Evolutionary conservation across 2,888 invertebrate species (phyloP).

Genomic region (Lepidochrysops patricia): DNA sequence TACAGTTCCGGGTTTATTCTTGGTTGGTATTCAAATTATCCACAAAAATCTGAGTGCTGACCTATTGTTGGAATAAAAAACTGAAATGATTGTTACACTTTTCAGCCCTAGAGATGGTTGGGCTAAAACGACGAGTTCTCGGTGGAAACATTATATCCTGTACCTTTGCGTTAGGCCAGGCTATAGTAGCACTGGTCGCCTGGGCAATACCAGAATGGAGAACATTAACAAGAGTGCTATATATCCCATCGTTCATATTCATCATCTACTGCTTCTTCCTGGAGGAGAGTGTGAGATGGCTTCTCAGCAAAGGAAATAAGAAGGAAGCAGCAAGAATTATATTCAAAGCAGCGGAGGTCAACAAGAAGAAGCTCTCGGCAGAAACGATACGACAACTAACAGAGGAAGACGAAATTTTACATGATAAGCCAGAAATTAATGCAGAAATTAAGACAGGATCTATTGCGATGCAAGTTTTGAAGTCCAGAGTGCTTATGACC

Average conservation of each 20-base stretch:
- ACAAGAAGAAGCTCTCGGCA: conserved; percentile 52
- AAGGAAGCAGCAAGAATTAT: conserved; percentile 62
- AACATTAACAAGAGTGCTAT: conserved; percentile 74
- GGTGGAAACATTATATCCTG: conserved; percentile 79
- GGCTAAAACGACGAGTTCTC: conserved; percentile 73
- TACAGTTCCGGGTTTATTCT: conserved; percentile 58
- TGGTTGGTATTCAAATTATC: no score
- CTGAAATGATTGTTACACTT: conserved; percentile 13
- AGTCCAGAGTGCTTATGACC: conserved; percentile 63
- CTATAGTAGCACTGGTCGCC: conserved; percentile 75
- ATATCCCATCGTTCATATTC: conserved; percentile 77
- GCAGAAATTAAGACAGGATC: conserved; percentile 19
- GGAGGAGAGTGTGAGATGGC: conserved; percentile 81
- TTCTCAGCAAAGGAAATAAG: conserved; percentile 75
- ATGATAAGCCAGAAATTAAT: conserved; percentile 5
- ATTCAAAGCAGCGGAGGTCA: conserved; percentile 53
- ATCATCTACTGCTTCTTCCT: conserved; percentile 76
- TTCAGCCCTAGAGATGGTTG: conserved; percentile 37
- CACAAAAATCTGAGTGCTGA: no score
- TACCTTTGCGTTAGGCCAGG: conserved; percentile 79
- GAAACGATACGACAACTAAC: conserved; percentile 38
- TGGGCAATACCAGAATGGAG: conserved; percentile 80
- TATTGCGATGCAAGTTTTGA: conserved; percentile 38
- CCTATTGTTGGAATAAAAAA: neutral
- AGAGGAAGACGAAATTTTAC: conserved; percentile 23